Base-by-base conservation (phyloP, 92 coral and sea anemone genomes). In the Porites cylindrica region DNA sequence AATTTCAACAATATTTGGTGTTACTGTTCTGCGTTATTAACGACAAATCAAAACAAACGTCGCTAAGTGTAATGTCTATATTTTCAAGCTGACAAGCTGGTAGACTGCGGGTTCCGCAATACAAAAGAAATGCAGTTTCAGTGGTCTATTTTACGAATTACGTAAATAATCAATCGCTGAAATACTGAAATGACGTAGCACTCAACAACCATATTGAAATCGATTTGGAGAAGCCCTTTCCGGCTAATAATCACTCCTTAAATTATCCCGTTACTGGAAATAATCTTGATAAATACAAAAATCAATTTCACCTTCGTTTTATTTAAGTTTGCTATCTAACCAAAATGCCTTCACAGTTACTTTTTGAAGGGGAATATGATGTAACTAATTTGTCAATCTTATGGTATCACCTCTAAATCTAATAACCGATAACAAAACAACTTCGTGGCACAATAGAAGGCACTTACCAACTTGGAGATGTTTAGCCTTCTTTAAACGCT, bases 391-490 rank as follows among this genome's bases (percentile, higher is more conserved):
- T 26, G 26, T 61, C 2, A 78, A 66, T 66, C 7, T 12, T 16
- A 80, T 52, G 61, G 47, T 19, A 67, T 12, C 84, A 51, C 17
- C 66, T 11, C 38, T n/a, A 16, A 14, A 7, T 7, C 32, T 24
- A n/a, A 29, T 18, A 7, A 2, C 69, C 61, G 13, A 14, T 56
- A 10, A 10, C 64, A 43, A 51, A 20, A 47, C 23, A 29, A 6
- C 4, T 53, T 21, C 32, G 56, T 69, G 66, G 7, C 16, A 61
- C 59, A 85, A 54, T 52, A 76, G 66, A 29, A 19, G 10, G 24
- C 4, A 79, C 98, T 73, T 72, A 95, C 98, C 98, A 65, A 95
- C 91, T 93, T 88, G 93, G 51, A 95, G 87, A 1, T 78, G 81
- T 86, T 83, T 95, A 62, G 93, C 88, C 58, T 68, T 77, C 53